Percentiles rank a stretch among this genome's conserved stretches.
phyloP scores from a whole-genome alignment of 53 echinoderm and acorn worm genomes.

The Echinometra lucunter region DNA sequence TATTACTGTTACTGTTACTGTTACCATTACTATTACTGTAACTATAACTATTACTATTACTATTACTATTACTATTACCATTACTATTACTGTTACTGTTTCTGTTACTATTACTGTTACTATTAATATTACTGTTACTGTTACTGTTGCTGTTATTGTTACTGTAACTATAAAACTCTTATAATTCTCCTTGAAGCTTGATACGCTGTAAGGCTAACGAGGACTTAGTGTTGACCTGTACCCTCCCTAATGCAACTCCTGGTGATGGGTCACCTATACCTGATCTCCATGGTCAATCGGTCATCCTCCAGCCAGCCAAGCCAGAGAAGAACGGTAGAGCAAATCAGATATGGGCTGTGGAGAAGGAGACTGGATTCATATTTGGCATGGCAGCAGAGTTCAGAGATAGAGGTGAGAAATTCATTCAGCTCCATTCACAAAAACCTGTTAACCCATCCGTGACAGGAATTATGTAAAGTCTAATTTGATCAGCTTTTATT shows the following conservation, averaged over 20 bases:
- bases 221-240: conserved; percentile 84
- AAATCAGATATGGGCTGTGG: conserved; percentile 94
- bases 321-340: conserved; percentile 81
- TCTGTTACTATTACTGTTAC: no score
- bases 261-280: conserved; percentile 76
- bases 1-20: no score
- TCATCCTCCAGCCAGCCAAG: conserved; percentile 74
- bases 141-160: no score
- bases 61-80: no score
- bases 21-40: no score
- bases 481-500: no score
- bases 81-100: no score
- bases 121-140: no score
- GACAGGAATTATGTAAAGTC: no score
- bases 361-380: conserved; percentile 90
- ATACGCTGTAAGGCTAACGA: conserved; percentile 82
- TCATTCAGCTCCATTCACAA: neutral
- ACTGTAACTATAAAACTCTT: no score
- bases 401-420: conserved; percentile 80
- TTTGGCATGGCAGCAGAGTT: conserved; percentile 89
- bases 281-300: conserved; percentile 75
- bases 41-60: no score
- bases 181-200: conserved; percentile 55
- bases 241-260: conserved; percentile 79
- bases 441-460: no score